Evolutionary conservation across 2,113 vertebrate genomes (phyloP).

Genomic region (Hypocryptadius cinnamomeus): DNA sequence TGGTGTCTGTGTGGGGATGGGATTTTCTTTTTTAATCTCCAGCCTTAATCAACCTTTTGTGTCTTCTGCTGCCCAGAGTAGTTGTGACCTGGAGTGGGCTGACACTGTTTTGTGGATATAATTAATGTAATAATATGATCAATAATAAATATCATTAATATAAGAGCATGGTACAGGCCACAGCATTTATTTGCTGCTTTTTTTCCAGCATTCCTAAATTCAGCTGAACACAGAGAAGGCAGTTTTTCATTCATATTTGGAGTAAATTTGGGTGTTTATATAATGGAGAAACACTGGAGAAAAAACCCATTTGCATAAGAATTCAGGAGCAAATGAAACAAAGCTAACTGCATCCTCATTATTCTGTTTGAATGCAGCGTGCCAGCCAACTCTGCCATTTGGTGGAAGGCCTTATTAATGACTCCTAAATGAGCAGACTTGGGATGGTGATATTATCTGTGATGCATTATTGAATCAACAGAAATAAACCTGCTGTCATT

Average conservation of each 20-base stretch:
- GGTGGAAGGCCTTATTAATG: constrained; percentile 2
- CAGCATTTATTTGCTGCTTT: not conserved
- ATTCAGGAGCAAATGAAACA: not conserved
- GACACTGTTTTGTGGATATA: not conserved
- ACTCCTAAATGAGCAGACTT: not conserved
- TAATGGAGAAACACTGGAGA: not conserved
- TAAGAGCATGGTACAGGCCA: not conserved
- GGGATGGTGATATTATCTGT: not conserved
- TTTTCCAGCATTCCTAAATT: not conserved
- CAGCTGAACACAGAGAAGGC: not conserved
- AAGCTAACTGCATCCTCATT: not conserved
- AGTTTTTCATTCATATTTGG: not conserved
- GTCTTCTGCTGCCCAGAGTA: not conserved
- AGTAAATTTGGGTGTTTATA: not conserved
- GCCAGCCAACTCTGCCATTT: not conserved
- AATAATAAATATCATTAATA: not conserved
- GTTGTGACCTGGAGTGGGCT: not conserved
- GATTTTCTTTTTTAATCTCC: not conserved
- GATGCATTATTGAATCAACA: constrained; percentile 27
- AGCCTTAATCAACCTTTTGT: not conserved
- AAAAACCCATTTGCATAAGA: not conserved
- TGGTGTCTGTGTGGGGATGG: not conserved
- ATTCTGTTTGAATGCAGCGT: not conserved
- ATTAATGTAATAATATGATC: not conserved
- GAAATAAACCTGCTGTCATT: constrained; percentile 28